Base-by-base conservation (phyloP, 2,888 invertebrate species). In the Hyposoter dolosus region DNA sequence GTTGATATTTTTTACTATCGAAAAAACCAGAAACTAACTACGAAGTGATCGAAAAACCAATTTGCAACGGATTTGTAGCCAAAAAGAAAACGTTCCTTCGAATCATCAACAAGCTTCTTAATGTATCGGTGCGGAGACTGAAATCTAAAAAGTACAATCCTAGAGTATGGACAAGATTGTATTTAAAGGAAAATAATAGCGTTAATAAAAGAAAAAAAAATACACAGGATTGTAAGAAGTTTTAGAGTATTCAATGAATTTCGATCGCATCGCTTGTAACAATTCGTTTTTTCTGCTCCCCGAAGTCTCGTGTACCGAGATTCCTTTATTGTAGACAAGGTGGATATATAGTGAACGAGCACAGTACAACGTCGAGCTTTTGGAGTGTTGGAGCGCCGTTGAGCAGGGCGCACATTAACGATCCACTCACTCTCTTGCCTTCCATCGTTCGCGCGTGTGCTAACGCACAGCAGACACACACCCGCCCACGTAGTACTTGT, bases 321-420 rank as follows among this genome's bases (percentile, higher is more conserved):
- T 19, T 53, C 19, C 43, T 68, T 43, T 68, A n/a, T n/a, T n/a
- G 9, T 40, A 66, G 40, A 60, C 40, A 12, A 15, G 19, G 32
- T 71, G 3, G 10, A 68, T 47, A 47, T 47, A 23, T 72, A 89
- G 75, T 68, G n/a, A 28, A 35, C 35, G 19, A n/a, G 35, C 3
- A 10, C 19, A 53, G 32, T 50, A 32, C 40, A 74, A 68, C 40
- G 68, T 43, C 43, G 53, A 53, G 45, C 35, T 35, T 60, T 63
- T 68, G 47, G 47, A 17, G 43, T 45, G 43, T 45, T 17, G 69
- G 28, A 35, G 43, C 35, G 63, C 56, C 63, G 45, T 71, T 43
- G 43, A 19, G 68, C 45, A 47, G 35, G 45, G 17, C 15, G 75
- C 43, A 35, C 43, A 65, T 72, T 85, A 85, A 85, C 85, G 85